These are phyloP conservation scores for Melipona quadrifasciata DNA, from an alignment of 1,140 invertebrate genomes.

Conservation along the genomic window DNA sequence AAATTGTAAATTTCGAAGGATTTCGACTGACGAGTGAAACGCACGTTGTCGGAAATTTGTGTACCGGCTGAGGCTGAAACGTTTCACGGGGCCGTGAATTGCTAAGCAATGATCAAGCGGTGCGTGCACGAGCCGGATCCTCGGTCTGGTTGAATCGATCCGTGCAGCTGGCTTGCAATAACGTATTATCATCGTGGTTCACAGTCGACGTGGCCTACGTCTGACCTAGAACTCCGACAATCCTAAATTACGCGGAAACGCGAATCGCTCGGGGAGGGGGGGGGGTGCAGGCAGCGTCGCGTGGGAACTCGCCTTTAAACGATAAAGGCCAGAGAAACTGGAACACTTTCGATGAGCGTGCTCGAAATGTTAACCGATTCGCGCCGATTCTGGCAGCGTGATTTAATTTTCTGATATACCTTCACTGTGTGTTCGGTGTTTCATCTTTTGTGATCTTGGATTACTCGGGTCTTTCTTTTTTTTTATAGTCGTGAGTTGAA, in stretches of 20 bases:
- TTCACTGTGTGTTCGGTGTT: background rate
- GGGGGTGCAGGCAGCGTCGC: background rate
- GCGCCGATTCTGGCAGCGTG: background rate
- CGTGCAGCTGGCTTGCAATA: slow-evolving; percentile 25
- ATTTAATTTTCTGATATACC: background rate
- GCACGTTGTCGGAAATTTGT: background rate
- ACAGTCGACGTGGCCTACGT: slow-evolving; percentile 17
- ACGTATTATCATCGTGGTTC: slow-evolving; percentile 35
- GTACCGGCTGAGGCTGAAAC: background rate
- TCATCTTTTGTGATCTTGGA: background rate
- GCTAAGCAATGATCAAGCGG: slow-evolving; percentile 1
- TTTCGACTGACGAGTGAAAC: too few relatives aligned
- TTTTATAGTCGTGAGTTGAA: too few relatives aligned
- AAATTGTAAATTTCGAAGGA: too few relatives aligned
- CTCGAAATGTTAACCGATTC: background rate
- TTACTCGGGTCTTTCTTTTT: too few relatives aligned
- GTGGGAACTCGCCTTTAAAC: background rate
- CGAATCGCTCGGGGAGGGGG: background rate
- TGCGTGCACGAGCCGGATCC: slow-evolving; percentile 5
- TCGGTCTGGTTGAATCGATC: slow-evolving; percentile 12
- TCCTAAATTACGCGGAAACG: slow-evolving; percentile 50
- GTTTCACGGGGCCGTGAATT: background rate
- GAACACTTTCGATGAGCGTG: background rate
- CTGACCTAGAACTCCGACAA: slow-evolving; percentile 50
- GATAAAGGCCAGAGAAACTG: background rate